Evolutionary conservation across 1,140 invertebrate genomes (phyloP), one percentile per base, ranked within the genome.

Genomic region (Himalopsyche phryganea): DNA sequence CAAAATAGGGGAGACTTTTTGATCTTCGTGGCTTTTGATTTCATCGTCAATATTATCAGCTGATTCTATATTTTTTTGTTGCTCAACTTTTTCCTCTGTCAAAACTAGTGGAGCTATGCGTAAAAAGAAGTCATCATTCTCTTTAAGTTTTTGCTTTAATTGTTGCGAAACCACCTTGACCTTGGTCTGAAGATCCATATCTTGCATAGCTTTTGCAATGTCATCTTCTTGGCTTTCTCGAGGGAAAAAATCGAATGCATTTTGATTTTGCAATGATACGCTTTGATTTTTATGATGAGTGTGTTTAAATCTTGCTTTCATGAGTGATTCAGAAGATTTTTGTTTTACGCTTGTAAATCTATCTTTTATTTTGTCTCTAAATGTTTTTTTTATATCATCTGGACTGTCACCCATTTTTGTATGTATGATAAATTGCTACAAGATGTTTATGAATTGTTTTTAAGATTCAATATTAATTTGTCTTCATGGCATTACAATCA

Each of bases 351-450:
- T n/a, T 42, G 54, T 42, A 11, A 57, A 23, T 42, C 54, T 50
- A 10, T 57, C 54, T 35, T 36, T 42, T 32, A 57, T 50, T 50
- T 50, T 57, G 28, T 57, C 54, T 45, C 50, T 57, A 45, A 57
- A 50, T 18, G 54, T 57, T 57, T 50, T 50, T 28, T 53, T 28
- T 9, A 9, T 9, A 28, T 28, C 23, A 28, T 28, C 23, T 28
- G 23, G 9, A 28, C 23, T 28, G 23, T 28, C 23, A 9, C 3
- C 23, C 23, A 28, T 28, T 28, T 5, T 28, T n/a, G n/a, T n/a
- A n/a, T n/a, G n/a, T n/a, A n/a, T n/a, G n/a, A n/a, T n/a, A n/a
- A n/a, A n/a, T n/a, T n/a, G n/a, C n/a, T n/a, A n/a, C n/a, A n/a
- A n/a, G n/a, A n/a, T n/a, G n/a, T n/a, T n/a, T n/a, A n/a, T n/a